Evolutionary conservation across 2,888 invertebrate genomes (phyloP).

Genomic region (Meghimatium bilineatum): DNA sequence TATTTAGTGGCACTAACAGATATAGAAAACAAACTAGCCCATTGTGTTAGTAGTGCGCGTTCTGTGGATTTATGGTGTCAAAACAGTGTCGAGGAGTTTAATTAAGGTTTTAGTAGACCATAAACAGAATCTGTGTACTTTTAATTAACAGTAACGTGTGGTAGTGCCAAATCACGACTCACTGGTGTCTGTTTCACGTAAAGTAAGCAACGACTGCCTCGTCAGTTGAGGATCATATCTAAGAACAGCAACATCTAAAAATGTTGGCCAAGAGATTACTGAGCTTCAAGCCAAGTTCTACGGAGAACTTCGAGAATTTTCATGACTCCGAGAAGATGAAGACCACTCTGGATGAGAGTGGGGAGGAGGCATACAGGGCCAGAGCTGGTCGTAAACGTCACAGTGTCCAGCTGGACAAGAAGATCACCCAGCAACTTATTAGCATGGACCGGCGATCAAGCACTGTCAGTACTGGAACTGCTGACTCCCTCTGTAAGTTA

Average conservation of each 20-base stretch:
- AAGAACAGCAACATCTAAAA: background rate
- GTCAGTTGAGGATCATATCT: background rate
- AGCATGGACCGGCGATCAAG: slow-evolving; percentile 63
- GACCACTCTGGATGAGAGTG: slow-evolving; percentile 64
- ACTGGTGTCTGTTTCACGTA: no score
- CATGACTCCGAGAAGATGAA: slow-evolving; percentile 69
- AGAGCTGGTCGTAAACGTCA: slow-evolving; percentile 68
- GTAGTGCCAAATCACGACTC: no score
- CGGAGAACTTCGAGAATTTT: slow-evolving; percentile 61
- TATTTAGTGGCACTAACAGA: no score
- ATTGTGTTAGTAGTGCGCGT: no score
- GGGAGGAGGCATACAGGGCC: slow-evolving; percentile 65
- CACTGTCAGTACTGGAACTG: slow-evolving; percentile 68
- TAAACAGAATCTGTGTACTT: no score
- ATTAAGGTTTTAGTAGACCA: no score
- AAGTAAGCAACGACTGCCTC: no score
- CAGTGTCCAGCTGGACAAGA: slow-evolving; percentile 71
- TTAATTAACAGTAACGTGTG: no score
- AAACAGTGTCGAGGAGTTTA: no score
- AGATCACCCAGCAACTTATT: slow-evolving; percentile 64
- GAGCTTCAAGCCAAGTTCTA: slow-evolving; percentile 55
- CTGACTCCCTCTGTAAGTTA: slow-evolving; percentile 72
- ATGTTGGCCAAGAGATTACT: slow-evolving; percentile 61
- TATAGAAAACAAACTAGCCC: no score
- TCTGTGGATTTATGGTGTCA: no score